phyloP scores from a whole-genome alignment of 2,113 vertebrate genomes.

The Hemichromis elongatus region DNA sequence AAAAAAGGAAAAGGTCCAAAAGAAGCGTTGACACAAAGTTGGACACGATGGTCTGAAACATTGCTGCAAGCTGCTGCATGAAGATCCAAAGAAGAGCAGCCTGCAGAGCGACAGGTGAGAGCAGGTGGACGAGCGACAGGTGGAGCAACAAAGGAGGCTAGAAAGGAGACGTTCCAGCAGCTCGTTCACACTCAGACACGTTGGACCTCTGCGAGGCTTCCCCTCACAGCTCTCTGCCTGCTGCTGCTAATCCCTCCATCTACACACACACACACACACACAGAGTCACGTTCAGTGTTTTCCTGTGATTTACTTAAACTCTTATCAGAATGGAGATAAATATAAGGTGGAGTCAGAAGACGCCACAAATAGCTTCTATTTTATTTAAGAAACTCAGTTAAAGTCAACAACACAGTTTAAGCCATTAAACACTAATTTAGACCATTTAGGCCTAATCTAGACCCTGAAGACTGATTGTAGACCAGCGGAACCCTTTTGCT shows the following conservation, averaged over 20 bases:
- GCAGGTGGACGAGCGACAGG: background rate
- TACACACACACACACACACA: background rate
- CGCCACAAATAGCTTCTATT: background rate
- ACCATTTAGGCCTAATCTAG: background rate
- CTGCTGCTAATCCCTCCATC: constrained; percentile 24
- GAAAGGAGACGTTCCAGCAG: background rate
- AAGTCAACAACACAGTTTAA: background rate
- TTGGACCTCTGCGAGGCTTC: constrained; percentile 38
- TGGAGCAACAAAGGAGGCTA: background rate
- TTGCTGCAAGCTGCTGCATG: background rate
- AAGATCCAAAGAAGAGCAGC: background rate
- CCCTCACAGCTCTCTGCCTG: constrained; percentile 7
- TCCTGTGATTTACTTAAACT: background rate
- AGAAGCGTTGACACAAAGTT: background rate
- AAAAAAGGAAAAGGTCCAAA: background rate
- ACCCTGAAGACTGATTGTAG: background rate
- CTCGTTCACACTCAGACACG: background rate
- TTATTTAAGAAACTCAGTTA: background rate
- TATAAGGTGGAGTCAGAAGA: background rate
- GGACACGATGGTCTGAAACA: background rate
- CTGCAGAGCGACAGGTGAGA: background rate
- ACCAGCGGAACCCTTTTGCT: background rate
- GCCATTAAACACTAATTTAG: background rate
- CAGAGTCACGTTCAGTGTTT: background rate
- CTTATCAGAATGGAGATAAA: background rate